These are phyloP conservation scores for Diaphora mendica DNA, from an alignment of 2,888 invertebrate genomes.

Conservation along the genomic window DNA sequence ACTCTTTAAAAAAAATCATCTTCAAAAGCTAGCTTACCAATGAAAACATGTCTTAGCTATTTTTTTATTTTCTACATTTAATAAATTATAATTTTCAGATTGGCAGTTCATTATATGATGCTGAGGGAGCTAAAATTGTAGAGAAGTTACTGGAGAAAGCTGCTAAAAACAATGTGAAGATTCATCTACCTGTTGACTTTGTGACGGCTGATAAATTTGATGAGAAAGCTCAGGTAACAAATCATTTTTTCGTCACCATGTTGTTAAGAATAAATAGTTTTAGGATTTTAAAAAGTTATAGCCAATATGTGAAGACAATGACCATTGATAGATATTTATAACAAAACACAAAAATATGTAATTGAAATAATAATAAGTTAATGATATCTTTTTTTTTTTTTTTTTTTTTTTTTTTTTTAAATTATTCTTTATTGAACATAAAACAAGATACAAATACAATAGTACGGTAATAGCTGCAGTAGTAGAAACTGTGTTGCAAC, in stretches of 20 bases:
- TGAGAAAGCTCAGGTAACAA: conserved; percentile 92
- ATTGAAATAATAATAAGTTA: too few relatives aligned
- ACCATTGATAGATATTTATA: too few relatives aligned
- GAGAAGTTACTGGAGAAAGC: conserved; percentile 96
- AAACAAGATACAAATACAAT: too few relatives aligned
- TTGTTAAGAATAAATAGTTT: not conserved
- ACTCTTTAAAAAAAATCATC: too few relatives aligned
- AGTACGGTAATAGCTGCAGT: too few relatives aligned
- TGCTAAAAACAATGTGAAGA: conserved; percentile 94
- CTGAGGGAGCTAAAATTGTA: conserved; percentile 98
- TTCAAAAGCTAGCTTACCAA: not conserved
- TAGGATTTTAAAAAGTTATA: not conserved
- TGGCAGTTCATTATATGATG: conserved; percentile 97
- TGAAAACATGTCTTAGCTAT: not conserved
- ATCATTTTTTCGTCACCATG: not conserved
- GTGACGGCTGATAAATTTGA: conserved; percentile 98
- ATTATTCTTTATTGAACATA: too few relatives aligned
- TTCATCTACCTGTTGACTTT: conserved; percentile 98
- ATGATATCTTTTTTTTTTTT: too few relatives aligned
- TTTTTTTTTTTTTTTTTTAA: too few relatives aligned
- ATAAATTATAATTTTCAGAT: conserved; percentile 88
- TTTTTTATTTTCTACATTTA: not conserved
- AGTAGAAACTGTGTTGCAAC: too few relatives aligned
- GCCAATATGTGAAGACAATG: not conserved
- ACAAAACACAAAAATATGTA: not conserved